A percentile compares a stretch with the other conserved stretches of the same genome.
Conservation (phyloP, 2,797 vertebrate species). For the Alca torda region DNA sequence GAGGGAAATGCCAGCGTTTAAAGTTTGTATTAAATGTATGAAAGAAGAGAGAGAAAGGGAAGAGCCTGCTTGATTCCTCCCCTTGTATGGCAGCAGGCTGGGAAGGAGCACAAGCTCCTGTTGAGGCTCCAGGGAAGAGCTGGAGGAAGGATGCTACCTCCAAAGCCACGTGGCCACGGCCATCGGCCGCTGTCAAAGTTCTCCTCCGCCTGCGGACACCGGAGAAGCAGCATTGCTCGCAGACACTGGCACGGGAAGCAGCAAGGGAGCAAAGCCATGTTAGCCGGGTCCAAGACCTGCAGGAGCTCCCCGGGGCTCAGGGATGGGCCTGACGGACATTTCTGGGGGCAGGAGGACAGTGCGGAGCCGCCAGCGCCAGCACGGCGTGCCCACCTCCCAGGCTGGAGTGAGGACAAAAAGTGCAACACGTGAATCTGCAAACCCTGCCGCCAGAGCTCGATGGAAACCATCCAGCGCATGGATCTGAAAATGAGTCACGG, state of each 20-base stretch:
- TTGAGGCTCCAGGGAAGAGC: background rate
- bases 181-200: background rate
- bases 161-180: background rate
- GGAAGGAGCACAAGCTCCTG: background rate
- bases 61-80: background rate
- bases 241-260: background rate
- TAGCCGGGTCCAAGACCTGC: background rate
- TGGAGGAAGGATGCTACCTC: background rate
- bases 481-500: background rate
- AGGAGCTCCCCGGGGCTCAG: background rate
- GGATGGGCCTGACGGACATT: accelerated
- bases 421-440: background rate
- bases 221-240: background rate
- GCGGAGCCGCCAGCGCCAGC: background rate
- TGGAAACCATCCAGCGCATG: background rate
- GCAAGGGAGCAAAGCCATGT: background rate
- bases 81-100: background rate
- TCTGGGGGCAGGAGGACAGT: background rate
- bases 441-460: background rate
- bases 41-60: background rate
- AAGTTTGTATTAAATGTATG: background rate
- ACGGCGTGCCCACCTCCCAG: accelerated
- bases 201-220: accelerated
- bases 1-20: background rate
- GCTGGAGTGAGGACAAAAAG: background rate